These are phyloP conservation scores for Uria lomvia DNA, from an alignment of 2,113 vertebrate species.

Conservation along the genomic window DNA sequence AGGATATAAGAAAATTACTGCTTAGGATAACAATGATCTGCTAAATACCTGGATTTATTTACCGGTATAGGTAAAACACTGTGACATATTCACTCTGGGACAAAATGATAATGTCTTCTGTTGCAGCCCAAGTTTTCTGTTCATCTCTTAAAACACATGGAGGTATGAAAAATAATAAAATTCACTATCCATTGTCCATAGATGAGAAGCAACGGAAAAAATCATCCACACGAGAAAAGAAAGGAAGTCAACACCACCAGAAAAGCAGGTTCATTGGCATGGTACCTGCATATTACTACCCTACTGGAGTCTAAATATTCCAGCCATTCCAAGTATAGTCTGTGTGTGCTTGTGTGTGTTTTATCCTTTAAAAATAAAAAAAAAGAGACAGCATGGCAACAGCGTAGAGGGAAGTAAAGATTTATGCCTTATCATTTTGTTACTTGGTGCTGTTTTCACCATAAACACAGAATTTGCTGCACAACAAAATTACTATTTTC, in stretches of 20 bases:
- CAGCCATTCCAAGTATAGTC: background rate
- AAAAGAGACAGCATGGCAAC: background rate
- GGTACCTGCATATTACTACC: background rate
- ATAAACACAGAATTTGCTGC: background rate
- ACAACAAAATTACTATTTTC: constrained; percentile 8
- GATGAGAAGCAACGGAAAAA: background rate
- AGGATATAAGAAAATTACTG: background rate
- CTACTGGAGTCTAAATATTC: background rate
- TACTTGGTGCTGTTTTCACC: background rate
- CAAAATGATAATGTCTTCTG: background rate
- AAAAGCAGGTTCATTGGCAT: background rate
- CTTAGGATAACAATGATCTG: background rate
- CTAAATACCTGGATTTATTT: background rate
- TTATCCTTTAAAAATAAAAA: background rate
- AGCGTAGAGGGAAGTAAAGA: background rate
- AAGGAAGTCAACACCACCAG: background rate
- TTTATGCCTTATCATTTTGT: background rate
- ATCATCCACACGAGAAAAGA: background rate
- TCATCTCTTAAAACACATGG: background rate
- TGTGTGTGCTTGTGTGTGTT: background rate
- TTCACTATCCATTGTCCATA: background rate
- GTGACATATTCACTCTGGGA: background rate
- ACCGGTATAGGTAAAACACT: background rate
- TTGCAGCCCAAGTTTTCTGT: background rate
- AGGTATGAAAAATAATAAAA: background rate